phyloP scores from a whole-genome alignment of 1,140 invertebrate genomes.

The Drosophila bifasciata region DNA sequence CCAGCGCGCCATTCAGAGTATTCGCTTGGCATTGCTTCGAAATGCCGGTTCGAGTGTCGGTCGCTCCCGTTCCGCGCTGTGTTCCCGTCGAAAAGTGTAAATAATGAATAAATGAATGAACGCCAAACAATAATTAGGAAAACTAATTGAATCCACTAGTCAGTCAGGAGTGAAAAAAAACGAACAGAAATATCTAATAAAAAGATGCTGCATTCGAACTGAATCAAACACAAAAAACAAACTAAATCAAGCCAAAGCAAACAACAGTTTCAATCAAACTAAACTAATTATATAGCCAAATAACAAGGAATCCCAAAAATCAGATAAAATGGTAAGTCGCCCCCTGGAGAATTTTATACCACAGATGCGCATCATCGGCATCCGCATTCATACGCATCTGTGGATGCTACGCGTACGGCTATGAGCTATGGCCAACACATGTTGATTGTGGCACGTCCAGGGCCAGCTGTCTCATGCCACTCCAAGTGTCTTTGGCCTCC shows the following conservation, averaged over 20 bases:
- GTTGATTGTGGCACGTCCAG: constrained; percentile 55
- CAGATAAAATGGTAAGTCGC: constrained; percentile 26
- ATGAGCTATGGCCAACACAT: constrained; percentile 57
- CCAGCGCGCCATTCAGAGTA: constrained; percentile 55
- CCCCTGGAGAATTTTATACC: too few species aligned
- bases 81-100: constrained; percentile 6
- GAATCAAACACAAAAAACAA: neutral
- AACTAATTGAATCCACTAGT: constrained; percentile 4
- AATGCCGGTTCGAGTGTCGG: constrained; percentile 70
- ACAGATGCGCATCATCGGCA: too few species aligned
- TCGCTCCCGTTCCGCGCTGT: constrained; percentile 19
- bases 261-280: constrained; percentile 1
- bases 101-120: constrained; percentile 10
- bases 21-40: constrained; percentile 64
- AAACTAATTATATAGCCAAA: constrained; percentile 2
- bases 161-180: neutral
- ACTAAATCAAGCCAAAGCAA: constrained; percentile 23
- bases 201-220: too few species aligned
- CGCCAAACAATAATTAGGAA: neutral
- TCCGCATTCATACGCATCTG: constrained; percentile 7
- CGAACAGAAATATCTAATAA: too few species aligned
- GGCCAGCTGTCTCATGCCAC: constrained; percentile 61
- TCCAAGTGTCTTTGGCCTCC: constrained; percentile 44
- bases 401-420: constrained; percentile 7
- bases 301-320: neutral